Conservation (phyloP, 2,797 vertebrate genomes). For the Enteromius viviparus region DNA sequence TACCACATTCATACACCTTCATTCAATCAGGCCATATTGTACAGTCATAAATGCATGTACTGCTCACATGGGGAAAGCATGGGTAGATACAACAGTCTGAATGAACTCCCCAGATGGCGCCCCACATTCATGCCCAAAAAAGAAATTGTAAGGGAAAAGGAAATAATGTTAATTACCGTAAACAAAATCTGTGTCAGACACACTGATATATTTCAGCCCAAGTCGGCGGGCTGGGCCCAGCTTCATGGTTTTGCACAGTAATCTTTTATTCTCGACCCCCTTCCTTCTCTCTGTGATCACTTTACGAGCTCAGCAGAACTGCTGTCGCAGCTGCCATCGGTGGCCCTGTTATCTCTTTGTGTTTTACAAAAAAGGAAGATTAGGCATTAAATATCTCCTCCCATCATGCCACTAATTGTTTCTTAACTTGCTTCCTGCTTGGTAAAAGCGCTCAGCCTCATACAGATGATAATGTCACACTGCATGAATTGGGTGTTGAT, state of each 20-base stretch:
- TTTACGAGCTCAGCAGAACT: conserved; percentile 46
- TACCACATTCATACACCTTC: conserved; percentile 52
- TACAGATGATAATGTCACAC: conserved; percentile 49
- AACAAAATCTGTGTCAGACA: conserved; percentile 59
- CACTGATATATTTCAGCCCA: conserved; percentile 48
- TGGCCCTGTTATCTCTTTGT: conserved; percentile 58
- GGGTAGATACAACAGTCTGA: conserved; percentile 43
- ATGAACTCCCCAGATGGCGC: conserved; percentile 58
- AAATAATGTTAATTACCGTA: conserved; percentile 63
- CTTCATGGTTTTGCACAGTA: conserved; percentile 37
- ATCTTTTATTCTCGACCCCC: conserved; percentile 40
- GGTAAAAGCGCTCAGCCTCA: conserved; percentile 30
- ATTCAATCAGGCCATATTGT: conserved; percentile 61
- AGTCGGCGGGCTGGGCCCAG: conserved; percentile 45
- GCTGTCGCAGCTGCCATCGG: conserved; percentile 56
- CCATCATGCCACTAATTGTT: conserved; percentile 63
- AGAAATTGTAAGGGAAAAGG: conserved; percentile 53
- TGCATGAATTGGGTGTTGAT: conserved; percentile 52
- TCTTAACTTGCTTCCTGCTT: conserved; percentile 61
- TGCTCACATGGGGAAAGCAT: conserved; percentile 40
- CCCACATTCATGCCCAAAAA: conserved; percentile 48
- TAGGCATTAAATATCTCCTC: conserved; percentile 58
- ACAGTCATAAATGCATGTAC: conserved; percentile 49
- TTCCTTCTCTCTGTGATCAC: conserved; percentile 43
- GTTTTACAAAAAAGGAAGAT: conserved; percentile 55